Evolutionary conservation across 2,797 vertebrate species (phyloP).

Genomic region (Enteromius fasciolatus): DNA sequence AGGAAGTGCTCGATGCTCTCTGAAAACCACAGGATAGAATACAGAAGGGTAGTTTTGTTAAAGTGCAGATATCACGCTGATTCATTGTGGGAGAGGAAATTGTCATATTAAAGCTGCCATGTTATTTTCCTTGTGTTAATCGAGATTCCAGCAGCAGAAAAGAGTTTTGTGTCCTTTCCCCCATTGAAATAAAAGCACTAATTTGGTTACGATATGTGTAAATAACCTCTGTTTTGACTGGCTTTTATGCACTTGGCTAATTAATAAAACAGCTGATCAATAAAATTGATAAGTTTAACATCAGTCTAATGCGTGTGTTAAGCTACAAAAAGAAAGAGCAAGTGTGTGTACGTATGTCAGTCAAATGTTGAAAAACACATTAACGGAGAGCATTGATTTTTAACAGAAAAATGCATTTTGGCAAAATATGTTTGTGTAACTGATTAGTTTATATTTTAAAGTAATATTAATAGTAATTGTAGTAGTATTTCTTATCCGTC

Average conservation of each 20-base stretch:
- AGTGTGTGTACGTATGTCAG: background rate
- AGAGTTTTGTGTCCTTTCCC: background rate
- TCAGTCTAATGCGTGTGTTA: background rate
- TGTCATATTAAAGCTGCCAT: background rate
- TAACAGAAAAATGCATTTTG: background rate
- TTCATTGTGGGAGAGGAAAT: slow-evolving; percentile 16
- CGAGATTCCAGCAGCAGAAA: background rate
- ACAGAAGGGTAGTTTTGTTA: slow-evolving; percentile 5
- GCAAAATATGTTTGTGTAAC: background rate
- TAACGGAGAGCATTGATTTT: background rate
- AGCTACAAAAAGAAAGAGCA: background rate
- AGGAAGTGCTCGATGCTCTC: slow-evolving; percentile 19
- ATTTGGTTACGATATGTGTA: background rate
- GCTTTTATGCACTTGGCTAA: background rate
- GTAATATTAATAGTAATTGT: background rate
- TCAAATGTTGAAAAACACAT: background rate
- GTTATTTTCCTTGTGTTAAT: background rate
- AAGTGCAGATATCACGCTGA: background rate
- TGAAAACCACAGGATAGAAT: slow-evolving; percentile 9
- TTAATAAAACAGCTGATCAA: background rate
- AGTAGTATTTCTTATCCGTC: background rate
- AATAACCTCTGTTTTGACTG: background rate
- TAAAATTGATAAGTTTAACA: background rate
- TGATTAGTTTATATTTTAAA: background rate
- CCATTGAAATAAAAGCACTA: background rate